Percentiles rank a stretch among this genome's conserved stretches.
These are phyloP conservation scores for Dryomyza anilis DNA, from an alignment of 2,888 invertebrate species.

Conservation along the genomic window DNA sequence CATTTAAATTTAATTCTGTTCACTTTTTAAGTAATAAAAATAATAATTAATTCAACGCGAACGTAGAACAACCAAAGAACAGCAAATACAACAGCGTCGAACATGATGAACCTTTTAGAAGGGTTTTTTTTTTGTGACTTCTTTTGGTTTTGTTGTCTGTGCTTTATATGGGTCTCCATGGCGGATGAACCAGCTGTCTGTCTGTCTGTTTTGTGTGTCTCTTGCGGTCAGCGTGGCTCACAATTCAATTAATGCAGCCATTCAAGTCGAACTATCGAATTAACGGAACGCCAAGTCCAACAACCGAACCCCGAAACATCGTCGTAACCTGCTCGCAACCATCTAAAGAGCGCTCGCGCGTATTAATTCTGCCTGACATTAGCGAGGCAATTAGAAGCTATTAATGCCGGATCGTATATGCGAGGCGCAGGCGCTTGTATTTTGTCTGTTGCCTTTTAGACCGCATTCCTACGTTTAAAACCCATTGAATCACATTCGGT, in stretches of 20 bases:
- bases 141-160: background rate
- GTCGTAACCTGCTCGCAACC: background rate
- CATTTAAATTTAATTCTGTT: constrained; percentile 27
- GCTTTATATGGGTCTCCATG: background rate
- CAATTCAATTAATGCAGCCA: constrained; percentile 30
- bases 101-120: constrained; percentile 28
- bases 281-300: background rate
- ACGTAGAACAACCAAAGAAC: background rate
- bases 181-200: constrained; percentile 11
- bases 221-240: constrained; percentile 19
- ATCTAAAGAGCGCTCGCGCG: constrained; percentile 8
- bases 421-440: constrained; percentile 41
- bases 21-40: constrained; percentile 26
- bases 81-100: background rate
- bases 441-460: constrained; percentile 34
- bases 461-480: constrained; percentile 14
- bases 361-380: constrained; percentile 27
- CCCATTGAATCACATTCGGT: constrained; percentile 26
- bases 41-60: constrained; percentile 29
- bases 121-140: background rate
- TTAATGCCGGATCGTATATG: constrained; percentile 18
- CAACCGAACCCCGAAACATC: background rate
- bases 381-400: constrained; percentile 28
- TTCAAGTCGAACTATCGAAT: constrained; percentile 25
- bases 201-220: background rate